phyloP scores from a whole-genome alignment of 2,113 vertebrate genomes.

The Apteryx owenii region DNA sequence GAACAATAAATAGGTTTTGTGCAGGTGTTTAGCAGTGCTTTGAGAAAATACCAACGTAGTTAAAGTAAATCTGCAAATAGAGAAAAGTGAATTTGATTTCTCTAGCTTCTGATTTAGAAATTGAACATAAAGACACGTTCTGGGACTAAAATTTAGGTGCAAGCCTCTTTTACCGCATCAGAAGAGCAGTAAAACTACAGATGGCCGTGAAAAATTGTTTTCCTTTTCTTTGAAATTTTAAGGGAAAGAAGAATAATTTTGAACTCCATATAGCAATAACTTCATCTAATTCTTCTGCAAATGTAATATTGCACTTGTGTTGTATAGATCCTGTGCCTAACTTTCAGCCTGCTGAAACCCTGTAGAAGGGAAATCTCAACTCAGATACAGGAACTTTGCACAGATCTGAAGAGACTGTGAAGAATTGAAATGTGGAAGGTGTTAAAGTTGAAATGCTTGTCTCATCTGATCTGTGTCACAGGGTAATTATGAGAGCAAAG shows the following conservation, averaged over 20 bases:
- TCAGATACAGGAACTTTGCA: background rate
- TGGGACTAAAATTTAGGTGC: background rate
- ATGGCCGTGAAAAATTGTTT: background rate
- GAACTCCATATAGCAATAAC: background rate
- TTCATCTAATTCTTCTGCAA: background rate
- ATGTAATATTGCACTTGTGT: background rate
- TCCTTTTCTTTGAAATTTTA: background rate
- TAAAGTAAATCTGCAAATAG: background rate
- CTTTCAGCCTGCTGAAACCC: background rate
- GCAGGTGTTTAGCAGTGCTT: background rate
- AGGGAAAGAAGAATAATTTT: background rate
- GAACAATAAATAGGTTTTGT: background rate
- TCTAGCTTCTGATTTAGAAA: background rate
- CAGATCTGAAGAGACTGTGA: background rate
- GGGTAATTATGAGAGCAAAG: background rate
- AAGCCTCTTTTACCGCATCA: background rate
- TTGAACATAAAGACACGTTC: accelerated
- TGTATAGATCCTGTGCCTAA: background rate
- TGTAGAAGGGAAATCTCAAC: background rate
- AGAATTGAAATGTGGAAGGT: background rate
- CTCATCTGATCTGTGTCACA: accelerated
- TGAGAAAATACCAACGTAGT: background rate
- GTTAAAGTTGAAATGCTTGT: background rate
- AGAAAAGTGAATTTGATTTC: background rate
- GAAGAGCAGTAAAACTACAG: background rate